Conservation (phyloP, 2,113 vertebrate genomes). For the Ptyas mucosa region DNA sequence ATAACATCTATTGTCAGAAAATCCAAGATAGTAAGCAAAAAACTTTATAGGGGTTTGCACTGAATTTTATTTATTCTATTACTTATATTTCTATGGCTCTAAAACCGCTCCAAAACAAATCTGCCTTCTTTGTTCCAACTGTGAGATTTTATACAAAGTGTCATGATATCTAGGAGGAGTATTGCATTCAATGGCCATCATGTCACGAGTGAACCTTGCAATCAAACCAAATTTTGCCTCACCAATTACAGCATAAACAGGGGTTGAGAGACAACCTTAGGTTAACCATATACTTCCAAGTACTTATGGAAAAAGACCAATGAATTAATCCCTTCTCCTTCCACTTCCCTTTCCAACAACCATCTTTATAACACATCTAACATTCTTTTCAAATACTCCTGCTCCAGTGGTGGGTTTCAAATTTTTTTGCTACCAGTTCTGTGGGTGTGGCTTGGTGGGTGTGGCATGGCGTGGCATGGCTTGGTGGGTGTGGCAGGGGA, state of each 20-base stretch:
- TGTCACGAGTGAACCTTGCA: background rate
- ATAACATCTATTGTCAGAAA: conserved; percentile 1
- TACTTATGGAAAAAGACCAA: background rate
- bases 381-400: background rate
- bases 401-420: background rate
- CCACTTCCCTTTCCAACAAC: background rate
- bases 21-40: conserved; percentile 20
- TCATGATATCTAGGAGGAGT: background rate
- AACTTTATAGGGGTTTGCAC: background rate
- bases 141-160: background rate
- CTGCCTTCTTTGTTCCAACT: background rate
- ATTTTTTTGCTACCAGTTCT: no score
- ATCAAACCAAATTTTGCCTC: background rate
- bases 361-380: background rate
- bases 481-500: no score
- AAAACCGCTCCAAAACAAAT: background rate
- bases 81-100: background rate
- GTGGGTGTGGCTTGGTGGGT: no score
- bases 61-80: background rate
- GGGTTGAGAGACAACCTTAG: background rate
- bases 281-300: background rate
- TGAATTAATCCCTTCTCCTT: background rate
- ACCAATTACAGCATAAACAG: background rate
- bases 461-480: no score
- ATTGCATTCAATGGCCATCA: background rate